A percentile compares a stretch with the other conserved stretches of the same genome.
phyloP scores from a whole-genome alignment of 2,113 vertebrate species.

The Seriola aureovittata region DNA sequence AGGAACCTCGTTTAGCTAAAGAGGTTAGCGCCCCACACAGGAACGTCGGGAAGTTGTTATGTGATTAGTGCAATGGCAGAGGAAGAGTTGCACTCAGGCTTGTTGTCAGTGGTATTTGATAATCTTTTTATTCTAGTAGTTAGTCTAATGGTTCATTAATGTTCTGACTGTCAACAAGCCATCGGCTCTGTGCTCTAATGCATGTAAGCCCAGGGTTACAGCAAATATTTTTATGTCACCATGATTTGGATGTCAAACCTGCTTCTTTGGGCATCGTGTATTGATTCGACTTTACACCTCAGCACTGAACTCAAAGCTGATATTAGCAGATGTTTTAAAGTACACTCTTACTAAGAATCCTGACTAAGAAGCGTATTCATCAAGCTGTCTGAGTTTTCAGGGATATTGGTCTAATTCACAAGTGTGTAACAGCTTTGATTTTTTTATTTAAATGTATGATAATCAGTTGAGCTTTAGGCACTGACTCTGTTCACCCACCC shows the following conservation, averaged over 20 bases:
- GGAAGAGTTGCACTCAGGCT: conserved; percentile 17
- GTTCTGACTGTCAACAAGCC: background rate
- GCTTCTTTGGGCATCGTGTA: too few relatives aligned
- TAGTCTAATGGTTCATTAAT: conserved; percentile 14
- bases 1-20: conserved; percentile 73
- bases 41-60: conserved; percentile 56
- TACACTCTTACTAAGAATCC: too few relatives aligned
- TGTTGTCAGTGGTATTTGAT: conserved; percentile 22
- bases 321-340: background rate
- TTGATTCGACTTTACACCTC: background rate
- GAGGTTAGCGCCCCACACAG: conserved; percentile 67
- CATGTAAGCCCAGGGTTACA: background rate
- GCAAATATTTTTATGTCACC: background rate
- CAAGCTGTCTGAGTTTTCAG: too few relatives aligned
- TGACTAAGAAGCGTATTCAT: too few relatives aligned
- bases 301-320: background rate
- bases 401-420: too few relatives aligned
- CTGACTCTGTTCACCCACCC: background rate
- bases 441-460: too few relatives aligned
- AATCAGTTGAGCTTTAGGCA: background rate
- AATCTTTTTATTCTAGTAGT: conserved; percentile 12
- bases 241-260: background rate
- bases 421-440: too few relatives aligned
- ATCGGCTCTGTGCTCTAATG: background rate
- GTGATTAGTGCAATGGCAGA: conserved; percentile 54